Evolutionary conservation across 2,113 vertebrate species (phyloP).

Genomic region (Progne subis): DNA sequence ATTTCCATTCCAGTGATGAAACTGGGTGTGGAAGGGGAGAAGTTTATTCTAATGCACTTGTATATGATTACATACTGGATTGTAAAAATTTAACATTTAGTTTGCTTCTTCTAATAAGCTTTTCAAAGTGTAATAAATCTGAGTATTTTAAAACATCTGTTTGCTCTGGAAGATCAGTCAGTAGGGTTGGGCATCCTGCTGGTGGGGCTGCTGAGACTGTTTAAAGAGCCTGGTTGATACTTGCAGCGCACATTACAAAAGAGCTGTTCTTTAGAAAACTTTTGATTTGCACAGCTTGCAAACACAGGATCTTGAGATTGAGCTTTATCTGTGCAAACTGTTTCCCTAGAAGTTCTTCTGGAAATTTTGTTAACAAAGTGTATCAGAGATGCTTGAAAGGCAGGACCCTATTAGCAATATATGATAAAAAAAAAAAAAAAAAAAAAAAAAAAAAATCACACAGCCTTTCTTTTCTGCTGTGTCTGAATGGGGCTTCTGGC

Average conservation of each 20-base stretch:
- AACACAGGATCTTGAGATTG: neutral
- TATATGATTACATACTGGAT: constrained; percentile 53
- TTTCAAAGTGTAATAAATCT: constrained; percentile 56
- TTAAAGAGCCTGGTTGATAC: neutral
- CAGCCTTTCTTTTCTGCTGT: neutral
- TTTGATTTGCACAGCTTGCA: neutral
- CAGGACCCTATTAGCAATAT: neutral
- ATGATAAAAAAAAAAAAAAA: neutral
- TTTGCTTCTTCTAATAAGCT: constrained; percentile 60
- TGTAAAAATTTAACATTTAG: constrained; percentile 64
- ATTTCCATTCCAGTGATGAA: constrained; percentile 72
- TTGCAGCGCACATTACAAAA: neutral
- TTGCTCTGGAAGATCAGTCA: constrained; percentile 31
- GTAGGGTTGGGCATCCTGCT: neutral
- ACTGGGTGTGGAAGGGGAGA: constrained; percentile 21
- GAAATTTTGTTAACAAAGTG: neutral
- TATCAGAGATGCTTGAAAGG: neutral
- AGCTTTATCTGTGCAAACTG: neutral
- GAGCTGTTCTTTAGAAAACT: neutral
- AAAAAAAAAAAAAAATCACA: neutral
- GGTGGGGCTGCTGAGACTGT: neutral
- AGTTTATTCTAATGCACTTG: constrained; percentile 67
- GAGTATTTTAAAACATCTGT: constrained; percentile 46
- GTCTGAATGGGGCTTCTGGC: neutral
- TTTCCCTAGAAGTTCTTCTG: neutral